Percentiles rank a stretch among this genome's conserved stretches.
Evolutionary conservation across 2,888 invertebrate species (phyloP).

Genomic region (Nomada fabriciana): DNA sequence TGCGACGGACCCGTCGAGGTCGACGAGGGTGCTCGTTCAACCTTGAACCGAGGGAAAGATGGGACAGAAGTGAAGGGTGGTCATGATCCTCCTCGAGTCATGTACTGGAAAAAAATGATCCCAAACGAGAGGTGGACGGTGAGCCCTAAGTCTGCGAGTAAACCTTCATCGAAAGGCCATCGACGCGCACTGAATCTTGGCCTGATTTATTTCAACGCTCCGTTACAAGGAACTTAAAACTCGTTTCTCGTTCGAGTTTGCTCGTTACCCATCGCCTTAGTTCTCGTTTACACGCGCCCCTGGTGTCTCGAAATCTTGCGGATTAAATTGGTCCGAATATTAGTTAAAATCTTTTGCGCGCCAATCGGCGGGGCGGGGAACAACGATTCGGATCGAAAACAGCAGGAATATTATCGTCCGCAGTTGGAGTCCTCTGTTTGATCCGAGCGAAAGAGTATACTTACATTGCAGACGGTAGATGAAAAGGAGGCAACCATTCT

Average conservation of each 20-base stretch:
- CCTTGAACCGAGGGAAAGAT: slow-evolving; percentile 53
- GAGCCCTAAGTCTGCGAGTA: slow-evolving; percentile 30
- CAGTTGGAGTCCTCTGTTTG: not conserved
- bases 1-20: slow-evolving; percentile 46
- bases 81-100: slow-evolving; percentile 50
- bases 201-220: slow-evolving; percentile 37
- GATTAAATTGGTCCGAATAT: too few relatives aligned
- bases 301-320: not conserved
- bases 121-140: slow-evolving; percentile 23
- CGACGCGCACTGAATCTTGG: slow-evolving; percentile 31
- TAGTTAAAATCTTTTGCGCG: too few relatives aligned
- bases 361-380: too few relatives aligned
- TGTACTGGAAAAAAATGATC: slow-evolving; percentile 36
- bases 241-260: slow-evolving; percentile 29
- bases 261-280: slow-evolving; percentile 15
- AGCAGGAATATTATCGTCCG: not conserved
- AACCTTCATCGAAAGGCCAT: slow-evolving; percentile 25
- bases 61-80: slow-evolving; percentile 48
- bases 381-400: too few relatives aligned
- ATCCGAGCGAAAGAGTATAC: not conserved
- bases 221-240: slow-evolving; percentile 3
- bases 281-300: not conserved
- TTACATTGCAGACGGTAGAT: too few relatives aligned
- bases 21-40: slow-evolving; percentile 56
- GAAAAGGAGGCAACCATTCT: slow-evolving; percentile 13